Conservation (phyloP, 2,888 invertebrate species). For the Subacronicta megacephala region DNA sequence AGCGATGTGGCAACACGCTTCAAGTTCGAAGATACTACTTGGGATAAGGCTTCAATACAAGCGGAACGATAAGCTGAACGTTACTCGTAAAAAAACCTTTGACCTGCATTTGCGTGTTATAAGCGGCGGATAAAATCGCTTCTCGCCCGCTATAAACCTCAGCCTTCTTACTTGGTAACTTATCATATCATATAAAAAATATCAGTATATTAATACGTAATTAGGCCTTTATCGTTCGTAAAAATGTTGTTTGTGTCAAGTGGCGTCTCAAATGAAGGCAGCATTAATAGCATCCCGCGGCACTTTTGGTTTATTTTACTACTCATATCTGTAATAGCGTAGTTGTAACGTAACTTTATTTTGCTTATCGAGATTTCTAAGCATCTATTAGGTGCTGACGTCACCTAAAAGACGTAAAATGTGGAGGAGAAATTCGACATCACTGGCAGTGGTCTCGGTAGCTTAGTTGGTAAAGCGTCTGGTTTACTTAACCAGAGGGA, state of each 20-base stretch:
- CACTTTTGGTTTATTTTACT: slow-evolving; percentile 54
- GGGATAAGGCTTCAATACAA: slow-evolving; percentile 48
- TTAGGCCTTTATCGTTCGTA: slow-evolving; percentile 53
- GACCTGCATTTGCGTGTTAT: neutral
- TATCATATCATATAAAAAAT: slow-evolving; percentile 58
- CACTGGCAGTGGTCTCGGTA: no score
- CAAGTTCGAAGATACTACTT: slow-evolving; percentile 51
- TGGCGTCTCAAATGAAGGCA: slow-evolving; percentile 49
- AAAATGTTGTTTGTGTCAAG: slow-evolving; percentile 55
- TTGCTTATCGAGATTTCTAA: slow-evolving; percentile 53
- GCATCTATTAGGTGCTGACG: slow-evolving; percentile 50
- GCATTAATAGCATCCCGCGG: slow-evolving; percentile 54
- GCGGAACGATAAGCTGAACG: slow-evolving; percentile 40
- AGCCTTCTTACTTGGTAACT: slow-evolving; percentile 22
- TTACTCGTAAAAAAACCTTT: neutral
- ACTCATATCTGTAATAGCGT: slow-evolving; percentile 50
- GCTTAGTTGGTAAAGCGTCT: no score
- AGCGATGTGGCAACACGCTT: slow-evolving; percentile 58
- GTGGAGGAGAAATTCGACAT: no score
- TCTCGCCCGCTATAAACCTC: neutral
- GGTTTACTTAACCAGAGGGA: no score
- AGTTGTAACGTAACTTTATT: slow-evolving; percentile 53
- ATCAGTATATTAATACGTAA: slow-evolving; percentile 58
- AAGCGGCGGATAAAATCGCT: slow-evolving; percentile 8
- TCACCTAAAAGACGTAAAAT: no score